A percentile compares a stretch with the other conserved stretches of the same genome.
phyloP scores from a whole-genome alignment of 2,797 vertebrate genomes.

The Schizopygopsis malacanthus region DNA sequence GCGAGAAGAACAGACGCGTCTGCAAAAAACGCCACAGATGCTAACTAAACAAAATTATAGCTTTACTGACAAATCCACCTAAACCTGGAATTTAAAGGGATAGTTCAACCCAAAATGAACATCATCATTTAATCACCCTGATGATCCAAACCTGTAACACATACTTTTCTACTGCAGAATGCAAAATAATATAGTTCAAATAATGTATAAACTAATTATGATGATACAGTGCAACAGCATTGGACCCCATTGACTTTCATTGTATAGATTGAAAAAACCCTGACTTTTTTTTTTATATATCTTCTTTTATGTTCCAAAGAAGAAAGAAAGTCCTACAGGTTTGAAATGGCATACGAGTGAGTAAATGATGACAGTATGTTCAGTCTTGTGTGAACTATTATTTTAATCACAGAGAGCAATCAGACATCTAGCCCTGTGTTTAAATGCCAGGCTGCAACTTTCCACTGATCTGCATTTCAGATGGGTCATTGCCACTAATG shows the following conservation, averaged over 20 bases:
- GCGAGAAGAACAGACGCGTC: conserved; percentile 39
- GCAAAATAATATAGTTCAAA: not conserved
- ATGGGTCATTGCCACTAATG: conserved; percentile 10
- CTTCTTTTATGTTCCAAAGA: not conserved
- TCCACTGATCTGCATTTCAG: conserved; percentile 15
- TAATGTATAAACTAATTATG: not conserved
- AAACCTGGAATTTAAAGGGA: conserved; percentile 3
- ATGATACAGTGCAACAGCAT: not conserved
- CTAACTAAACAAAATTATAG: conserved; percentile 52
- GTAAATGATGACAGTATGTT: conserved; percentile 2
- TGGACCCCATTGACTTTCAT: not conserved
- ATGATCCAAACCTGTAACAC: not conserved
- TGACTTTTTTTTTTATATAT: not conserved
- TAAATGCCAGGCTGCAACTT: not conserved
- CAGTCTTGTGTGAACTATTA: not conserved
- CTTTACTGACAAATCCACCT: conserved; percentile 45
- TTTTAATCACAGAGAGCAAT: not conserved
- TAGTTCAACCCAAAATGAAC: conserved; percentile 3
- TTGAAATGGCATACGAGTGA: not conserved
- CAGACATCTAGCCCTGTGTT: not conserved
- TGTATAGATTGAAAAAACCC: not conserved
- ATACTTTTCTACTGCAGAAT: not conserved
- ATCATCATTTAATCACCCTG: not conserved
- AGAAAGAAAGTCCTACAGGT: not conserved
- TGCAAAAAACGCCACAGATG: conserved; percentile 52